Evolutionary conservation across 1,140 invertebrate genomes (phyloP).

Genomic region (Ceratitis capitata): DNA sequence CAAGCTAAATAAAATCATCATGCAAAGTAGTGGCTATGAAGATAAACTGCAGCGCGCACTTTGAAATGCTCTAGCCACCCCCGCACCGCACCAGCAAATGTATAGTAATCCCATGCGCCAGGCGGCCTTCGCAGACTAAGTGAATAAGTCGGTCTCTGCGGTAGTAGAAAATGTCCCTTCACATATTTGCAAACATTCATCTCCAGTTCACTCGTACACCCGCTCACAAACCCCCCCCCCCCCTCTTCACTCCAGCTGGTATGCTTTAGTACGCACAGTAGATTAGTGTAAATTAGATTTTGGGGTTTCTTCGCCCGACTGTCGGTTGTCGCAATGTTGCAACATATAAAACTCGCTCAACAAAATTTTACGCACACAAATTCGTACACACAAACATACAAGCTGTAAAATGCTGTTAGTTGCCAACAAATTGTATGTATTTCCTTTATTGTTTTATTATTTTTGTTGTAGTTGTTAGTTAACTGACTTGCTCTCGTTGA

Average conservation of each 20-base stretch:
- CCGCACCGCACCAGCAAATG: too few species aligned
- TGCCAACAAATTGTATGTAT: neutral
- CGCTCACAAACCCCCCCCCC: neutral
- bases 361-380: neutral
- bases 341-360: neutral
- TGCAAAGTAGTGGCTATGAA: too few species aligned
- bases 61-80: too few species aligned
- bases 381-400: neutral
- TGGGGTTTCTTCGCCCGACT: neutral
- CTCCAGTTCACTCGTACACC: too few species aligned
- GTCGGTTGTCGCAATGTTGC: too few species aligned
- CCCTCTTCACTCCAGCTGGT: neutral
- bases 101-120: too few species aligned
- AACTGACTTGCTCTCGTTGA: neutral
- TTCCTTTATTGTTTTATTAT: neutral
- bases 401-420: neutral
- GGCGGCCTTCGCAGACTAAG: neutral
- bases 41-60: too few species aligned
- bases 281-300: conserved; percentile 29
- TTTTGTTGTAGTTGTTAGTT: neutral
- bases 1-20: too few species aligned
- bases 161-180: neutral
- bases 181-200: neutral
- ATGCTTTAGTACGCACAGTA: neutral
- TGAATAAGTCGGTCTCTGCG: neutral